Evolutionary conservation across 2,113 vertebrate species (phyloP).

Genomic region (Ceyx margarethae): DNA sequence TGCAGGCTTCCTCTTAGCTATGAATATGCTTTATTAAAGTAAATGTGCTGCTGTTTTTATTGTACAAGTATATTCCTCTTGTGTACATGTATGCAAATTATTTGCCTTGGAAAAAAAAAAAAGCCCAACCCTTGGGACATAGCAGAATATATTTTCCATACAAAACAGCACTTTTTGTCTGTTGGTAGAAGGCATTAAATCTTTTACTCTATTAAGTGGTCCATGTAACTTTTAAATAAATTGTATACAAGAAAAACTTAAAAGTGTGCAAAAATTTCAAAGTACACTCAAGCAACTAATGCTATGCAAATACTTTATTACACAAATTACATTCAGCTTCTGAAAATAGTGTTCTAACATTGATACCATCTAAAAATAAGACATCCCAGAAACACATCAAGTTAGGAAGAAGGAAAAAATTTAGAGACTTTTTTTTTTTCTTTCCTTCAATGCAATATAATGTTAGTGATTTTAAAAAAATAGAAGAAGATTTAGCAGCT

Average conservation of each 20-base stretch:
- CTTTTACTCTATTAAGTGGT: constrained; percentile 1
- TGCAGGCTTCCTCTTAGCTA: constrained; percentile 52
- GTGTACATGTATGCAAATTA: constrained; percentile 14
- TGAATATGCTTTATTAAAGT: constrained; percentile 60
- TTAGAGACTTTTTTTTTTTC: constrained; percentile 80
- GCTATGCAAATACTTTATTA: constrained; percentile 99
- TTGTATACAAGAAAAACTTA: constrained; percentile 13
- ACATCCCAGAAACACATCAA: constrained; percentile 84
- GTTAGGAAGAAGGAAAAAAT: constrained; percentile 78
- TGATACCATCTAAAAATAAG: constrained; percentile 95
- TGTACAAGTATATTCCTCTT: constrained; percentile 36
- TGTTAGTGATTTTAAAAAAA: constrained; percentile 84
- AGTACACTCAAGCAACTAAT: constrained; percentile 75
- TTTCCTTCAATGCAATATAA: constrained; percentile 84
- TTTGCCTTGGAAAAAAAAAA: background rate
- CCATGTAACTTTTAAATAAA: constrained; percentile 35
- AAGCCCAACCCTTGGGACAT: background rate
- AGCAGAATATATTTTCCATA: constrained; percentile 53
- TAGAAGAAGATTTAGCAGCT: constrained; percentile 87
- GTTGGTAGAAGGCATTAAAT: constrained; percentile 5
- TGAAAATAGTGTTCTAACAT: constrained; percentile 99
- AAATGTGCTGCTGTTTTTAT: constrained; percentile 11
- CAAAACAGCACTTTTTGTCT: constrained; percentile 31
- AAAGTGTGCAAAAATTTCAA: constrained; percentile 61
- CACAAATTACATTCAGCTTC: constrained; percentile 99